Base-by-base conservation (phyloP, 2,888 invertebrate genomes). In the Julus scandinavius region DNA sequence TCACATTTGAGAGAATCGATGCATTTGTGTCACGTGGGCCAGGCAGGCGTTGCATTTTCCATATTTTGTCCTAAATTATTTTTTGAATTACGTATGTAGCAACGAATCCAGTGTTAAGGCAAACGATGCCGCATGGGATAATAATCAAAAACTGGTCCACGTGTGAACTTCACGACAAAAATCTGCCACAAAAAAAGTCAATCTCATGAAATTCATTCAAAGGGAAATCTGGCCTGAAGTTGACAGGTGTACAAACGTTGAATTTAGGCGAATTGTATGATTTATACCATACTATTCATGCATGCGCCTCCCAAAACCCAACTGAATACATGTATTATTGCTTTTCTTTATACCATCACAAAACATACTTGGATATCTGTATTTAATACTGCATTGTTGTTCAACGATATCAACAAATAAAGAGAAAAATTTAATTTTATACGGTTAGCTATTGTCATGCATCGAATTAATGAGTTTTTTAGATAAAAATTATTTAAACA, bases 1-100 rank as follows among this genome's bases (percentile, higher is more conserved):
- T 72, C 72, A 72, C 72, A 7, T 20, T 72, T 20, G 72, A 72
- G 72, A 15, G 72, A 72, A 72, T 72, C 72, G 72, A 72, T 72
- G 72, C 72, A 72, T 72, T 72, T 72, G 72, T 72, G 72, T 72
- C 72, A 72, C 72, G 72, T 49, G 49, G 17, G 58, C 7, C 72
- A 9, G 29, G n/a, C n/a, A n/a, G n/a, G 72, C 72, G 29, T 72
- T 20, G 4, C 72, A 72, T 72, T 72, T 72, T 20, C 20, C 29
- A 5, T 29, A 11, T 72, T n/a, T 72, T 72, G 72, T 72, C 72
- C 72, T 29, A 9, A 72, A 72, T 72, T 72, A n/a, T 2, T 72
- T 72, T 4, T 20, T 17, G 29, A 29, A 29, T 29, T 29, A 9
- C n/a, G 29, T 72, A n/a, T n/a, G n/a, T 2, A n/a, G n/a, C 5